Evolutionary conservation across 2,888 invertebrate genomes (phyloP).

Genomic region (Callyntrura sp.): DNA sequence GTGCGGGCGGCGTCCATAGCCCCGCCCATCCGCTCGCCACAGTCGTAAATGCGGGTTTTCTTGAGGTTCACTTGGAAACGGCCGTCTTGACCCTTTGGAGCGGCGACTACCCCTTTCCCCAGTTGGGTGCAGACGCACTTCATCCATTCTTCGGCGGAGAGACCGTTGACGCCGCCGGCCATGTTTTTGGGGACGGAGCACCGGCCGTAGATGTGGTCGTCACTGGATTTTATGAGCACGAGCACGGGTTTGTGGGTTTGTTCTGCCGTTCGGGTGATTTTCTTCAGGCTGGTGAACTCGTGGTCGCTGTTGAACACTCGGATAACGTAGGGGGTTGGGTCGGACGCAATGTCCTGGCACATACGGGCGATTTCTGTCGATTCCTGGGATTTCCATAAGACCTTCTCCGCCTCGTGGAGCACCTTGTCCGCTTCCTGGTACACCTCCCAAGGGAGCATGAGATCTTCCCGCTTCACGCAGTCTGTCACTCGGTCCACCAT

Average conservation of each 20-base stretch:
- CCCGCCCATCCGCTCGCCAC: conserved; percentile 69
- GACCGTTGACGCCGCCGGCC: conserved; percentile 85
- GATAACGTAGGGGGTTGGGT: conserved; percentile 47
- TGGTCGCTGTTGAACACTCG: conserved; percentile 79
- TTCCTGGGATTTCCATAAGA: conserved; percentile 78
- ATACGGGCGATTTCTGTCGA: conserved; percentile 75
- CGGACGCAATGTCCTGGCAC: conserved; percentile 71
- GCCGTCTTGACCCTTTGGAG: conserved; percentile 88
- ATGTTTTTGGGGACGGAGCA: conserved; percentile 89
- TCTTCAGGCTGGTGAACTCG: conserved; percentile 86
- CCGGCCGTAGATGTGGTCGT: conserved; percentile 89
- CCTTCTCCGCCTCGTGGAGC: conserved; percentile 77
- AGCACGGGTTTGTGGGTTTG: conserved; percentile 89
- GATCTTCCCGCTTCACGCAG: conserved; percentile 57
- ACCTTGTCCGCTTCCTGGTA: conserved; percentile 74
- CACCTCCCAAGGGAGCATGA: conserved; percentile 81
- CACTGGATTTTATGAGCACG: conserved; percentile 86
- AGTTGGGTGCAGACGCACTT: conserved; percentile 88
- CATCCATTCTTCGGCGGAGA: conserved; percentile 91
- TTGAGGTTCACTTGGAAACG: conserved; percentile 89
- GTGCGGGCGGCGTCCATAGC: conserved; percentile 80
- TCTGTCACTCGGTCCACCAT: conserved; percentile 74
- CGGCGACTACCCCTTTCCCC: conserved; percentile 86
- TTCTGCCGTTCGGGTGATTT: conserved; percentile 87
- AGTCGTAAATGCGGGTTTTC: conserved; percentile 87